These are phyloP conservation scores for Biston stratarius DNA, from an alignment of 2,888 invertebrate genomes.

Conservation along the genomic window DNA sequence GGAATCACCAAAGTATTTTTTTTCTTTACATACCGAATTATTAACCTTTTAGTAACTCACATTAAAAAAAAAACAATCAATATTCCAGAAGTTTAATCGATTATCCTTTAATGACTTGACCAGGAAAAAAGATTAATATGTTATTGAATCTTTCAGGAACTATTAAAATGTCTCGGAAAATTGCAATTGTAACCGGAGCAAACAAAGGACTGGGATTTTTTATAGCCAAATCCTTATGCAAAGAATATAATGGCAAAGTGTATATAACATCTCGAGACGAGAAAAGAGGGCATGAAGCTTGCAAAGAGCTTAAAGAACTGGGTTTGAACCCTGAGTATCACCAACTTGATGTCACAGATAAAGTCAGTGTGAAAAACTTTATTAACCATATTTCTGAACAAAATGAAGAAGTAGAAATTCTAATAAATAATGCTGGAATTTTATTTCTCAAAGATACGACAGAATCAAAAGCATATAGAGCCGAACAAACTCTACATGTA, in stretches of 20 bases:
- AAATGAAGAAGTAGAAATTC: constrained; percentile 88
- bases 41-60: no score
- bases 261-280: constrained; percentile 89
- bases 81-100: no score
- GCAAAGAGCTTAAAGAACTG: constrained; percentile 81
- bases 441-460: constrained; percentile 69
- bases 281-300: constrained; percentile 85
- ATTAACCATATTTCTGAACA: constrained; percentile 81
- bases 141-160: constrained; percentile 1
- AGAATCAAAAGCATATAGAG: constrained; percentile 67
- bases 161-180: constrained; percentile 56
- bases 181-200: constrained; percentile 88
- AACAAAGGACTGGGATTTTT: constrained; percentile 91
- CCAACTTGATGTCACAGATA: constrained; percentile 89
- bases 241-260: constrained; percentile 88
- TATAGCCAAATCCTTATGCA: constrained; percentile 88
- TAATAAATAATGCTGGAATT: constrained; percentile 91
- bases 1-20: no score
- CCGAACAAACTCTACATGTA: constrained; percentile 67
- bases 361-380: constrained; percentile 85
- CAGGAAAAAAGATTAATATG: not conserved
- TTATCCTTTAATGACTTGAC: no score
- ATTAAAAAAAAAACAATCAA: no score
- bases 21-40: no score
- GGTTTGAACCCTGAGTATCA: constrained; percentile 86